Percentiles rank a stretch among this genome's conserved stretches.
Conservation (phyloP, 2,797 vertebrate genomes). For the Aplochiton taeniatus region DNA sequence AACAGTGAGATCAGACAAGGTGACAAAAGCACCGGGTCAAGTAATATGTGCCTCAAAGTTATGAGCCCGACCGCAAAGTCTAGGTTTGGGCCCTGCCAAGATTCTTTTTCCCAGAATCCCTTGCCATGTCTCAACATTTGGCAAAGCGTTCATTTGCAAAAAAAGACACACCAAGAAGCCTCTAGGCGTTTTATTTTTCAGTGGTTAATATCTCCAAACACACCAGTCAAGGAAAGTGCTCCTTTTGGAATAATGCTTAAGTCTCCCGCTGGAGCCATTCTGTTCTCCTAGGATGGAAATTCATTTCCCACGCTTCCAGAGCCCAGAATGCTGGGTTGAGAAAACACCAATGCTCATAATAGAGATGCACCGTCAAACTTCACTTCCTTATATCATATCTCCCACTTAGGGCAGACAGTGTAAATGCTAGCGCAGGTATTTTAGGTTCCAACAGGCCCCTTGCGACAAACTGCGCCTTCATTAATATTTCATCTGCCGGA, state of each 20-base stretch:
- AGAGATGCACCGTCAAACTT: constrained; percentile 38
- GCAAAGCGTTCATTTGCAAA: constrained; percentile 51
- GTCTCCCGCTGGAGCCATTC: constrained; percentile 49
- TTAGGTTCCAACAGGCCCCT: constrained; percentile 24
- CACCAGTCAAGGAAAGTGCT: constrained; percentile 47
- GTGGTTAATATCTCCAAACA: constrained; percentile 54
- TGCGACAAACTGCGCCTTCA: constrained; percentile 38
- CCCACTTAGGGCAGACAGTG: neutral
- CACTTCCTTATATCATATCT: constrained; percentile 27
- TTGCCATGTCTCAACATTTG: constrained; percentile 54
- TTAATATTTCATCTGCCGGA: constrained; percentile 49
- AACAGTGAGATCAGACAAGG: constrained; percentile 29
- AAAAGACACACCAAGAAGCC: neutral
- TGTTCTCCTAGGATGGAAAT: constrained; percentile 51
- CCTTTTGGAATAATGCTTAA: constrained; percentile 50
- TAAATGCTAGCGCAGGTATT: constrained; percentile 32
- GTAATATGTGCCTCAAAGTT: constrained; percentile 47
- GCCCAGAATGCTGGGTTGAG: constrained; percentile 28
- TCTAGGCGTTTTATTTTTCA: constrained; percentile 58
- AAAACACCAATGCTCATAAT: constrained; percentile 33
- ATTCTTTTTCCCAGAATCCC: constrained; percentile 59
- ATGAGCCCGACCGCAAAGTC: constrained; percentile 45
- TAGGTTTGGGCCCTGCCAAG: constrained; percentile 46
- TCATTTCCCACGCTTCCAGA: constrained; percentile 53
- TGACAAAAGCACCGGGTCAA: constrained; percentile 42